Base-by-base conservation (phyloP, 2,113 vertebrate species). In the Macaca nemestrina region DNA sequence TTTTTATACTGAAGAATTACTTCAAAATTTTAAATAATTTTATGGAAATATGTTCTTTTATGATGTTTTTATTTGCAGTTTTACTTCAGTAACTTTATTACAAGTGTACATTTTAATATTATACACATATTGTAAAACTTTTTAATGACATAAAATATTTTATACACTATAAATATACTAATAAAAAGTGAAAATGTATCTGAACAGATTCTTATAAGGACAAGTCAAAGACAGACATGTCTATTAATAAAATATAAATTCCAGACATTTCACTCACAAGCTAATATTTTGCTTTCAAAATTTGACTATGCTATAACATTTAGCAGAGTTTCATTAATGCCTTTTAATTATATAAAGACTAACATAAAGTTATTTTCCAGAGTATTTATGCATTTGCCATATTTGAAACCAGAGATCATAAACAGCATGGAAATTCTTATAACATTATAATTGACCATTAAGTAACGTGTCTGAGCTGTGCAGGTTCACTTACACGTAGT, bases 1-100 rank as follows among this genome's bases (percentile, higher is more conserved):
- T 94, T 95, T 98, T 94, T 45, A 93, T 87, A 94, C 9, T 20
- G 12, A 95, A 48, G 1, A 6, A 27, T 97, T 97, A 95, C 67
- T 64, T 64, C 12, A 64, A 64, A 95, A 32, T 8, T 96, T 12
- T 45, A 10, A 95, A 32, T 67, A 92, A 18, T 38, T 85, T 45
- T 0, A 88, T 23, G 82, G 70, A 52, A 84, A 40, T 32, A 2
- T 0, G 11, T 93, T 76, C 45, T 88, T 96, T 96, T 57, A 94
- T 91, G 38, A 40, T 2, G 17, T 64, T 93, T 86, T 96, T 93
- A 88, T 40, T 88, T 95, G 75, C 1, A 85, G 48, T 95, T 78
- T 85, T 79, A 11, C 9, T 85, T 78, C 57, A 68, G 45, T 70
- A 57, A 90, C 57, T 61, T 64, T 13, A 85, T 84, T 76, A 17